phyloP scores from a whole-genome alignment of 2,797 vertebrate species.

The Cottoperca gobio region DNA sequence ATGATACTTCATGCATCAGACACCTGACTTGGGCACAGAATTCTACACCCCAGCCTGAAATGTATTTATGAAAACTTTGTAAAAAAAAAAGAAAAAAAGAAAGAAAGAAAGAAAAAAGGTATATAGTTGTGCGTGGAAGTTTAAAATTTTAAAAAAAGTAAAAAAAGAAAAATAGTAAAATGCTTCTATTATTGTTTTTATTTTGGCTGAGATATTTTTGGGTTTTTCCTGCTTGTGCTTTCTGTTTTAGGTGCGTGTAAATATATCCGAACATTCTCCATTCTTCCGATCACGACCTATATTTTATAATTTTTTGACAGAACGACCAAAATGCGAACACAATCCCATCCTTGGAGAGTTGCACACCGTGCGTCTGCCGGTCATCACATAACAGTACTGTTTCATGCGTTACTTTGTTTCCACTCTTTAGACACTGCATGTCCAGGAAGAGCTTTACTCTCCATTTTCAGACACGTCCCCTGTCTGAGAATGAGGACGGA shows the following conservation, averaged over 20 bases:
- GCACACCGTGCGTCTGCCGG: slow-evolving; percentile 61
- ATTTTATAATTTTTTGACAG: slow-evolving; percentile 48
- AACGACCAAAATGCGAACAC: slow-evolving; percentile 75
- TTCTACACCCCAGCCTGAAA: slow-evolving; percentile 89
- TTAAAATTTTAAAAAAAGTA: slow-evolving; percentile 54
- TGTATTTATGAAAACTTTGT: slow-evolving; percentile 96
- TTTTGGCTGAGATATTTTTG: slow-evolving; percentile 70
- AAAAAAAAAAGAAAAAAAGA: slow-evolving; percentile 73
- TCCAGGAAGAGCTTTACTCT: slow-evolving; percentile 71
- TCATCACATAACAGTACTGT: slow-evolving; percentile 67
- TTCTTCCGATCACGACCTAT: slow-evolving; percentile 49
- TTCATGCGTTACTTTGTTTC: slow-evolving; percentile 74
- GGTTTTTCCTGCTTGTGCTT: slow-evolving; percentile 86
- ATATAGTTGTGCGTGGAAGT: slow-evolving; percentile 87
- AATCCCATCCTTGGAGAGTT: slow-evolving; percentile 77
- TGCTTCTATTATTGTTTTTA: slow-evolving; percentile 89
- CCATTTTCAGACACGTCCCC: slow-evolving; percentile 22
- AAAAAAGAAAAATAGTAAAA: slow-evolving; percentile 77
- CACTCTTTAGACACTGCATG: slow-evolving; percentile 83
- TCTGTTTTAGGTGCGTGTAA: slow-evolving; percentile 90
- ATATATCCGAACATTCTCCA: slow-evolving; percentile 83
- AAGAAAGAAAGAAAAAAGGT: slow-evolving; percentile 75
- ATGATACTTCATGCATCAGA: slow-evolving; percentile 70
- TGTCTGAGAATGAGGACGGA: slow-evolving; percentile 44
- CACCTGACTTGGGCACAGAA: slow-evolving; percentile 72